Conservation (phyloP, 1,140 invertebrate genomes). For the Drosophila trapezifrons region DNA sequence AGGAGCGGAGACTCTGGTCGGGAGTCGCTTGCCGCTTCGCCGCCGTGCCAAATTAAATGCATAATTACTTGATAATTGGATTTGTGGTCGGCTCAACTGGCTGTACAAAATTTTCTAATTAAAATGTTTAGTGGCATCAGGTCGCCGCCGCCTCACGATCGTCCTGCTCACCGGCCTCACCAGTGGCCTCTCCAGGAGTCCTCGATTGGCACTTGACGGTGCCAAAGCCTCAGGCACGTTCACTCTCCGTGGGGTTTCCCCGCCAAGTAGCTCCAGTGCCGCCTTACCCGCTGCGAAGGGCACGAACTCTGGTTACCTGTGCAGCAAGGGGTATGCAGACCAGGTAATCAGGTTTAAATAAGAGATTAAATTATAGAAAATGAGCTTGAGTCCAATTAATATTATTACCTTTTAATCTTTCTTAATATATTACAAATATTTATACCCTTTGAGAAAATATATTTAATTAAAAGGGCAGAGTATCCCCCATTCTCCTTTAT, state of each 20-base stretch:
- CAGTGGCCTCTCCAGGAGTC: slow-evolving; percentile 23
- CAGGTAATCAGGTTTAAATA: not conserved
- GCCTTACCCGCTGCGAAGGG: slow-evolving; percentile 26
- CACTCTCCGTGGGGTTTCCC: slow-evolving; percentile 41
- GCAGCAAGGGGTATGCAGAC: not conserved
- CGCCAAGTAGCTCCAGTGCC: slow-evolving; percentile 40
- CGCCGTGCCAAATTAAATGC: slow-evolving; percentile 74
- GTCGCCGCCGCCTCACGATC: slow-evolving; percentile 16
- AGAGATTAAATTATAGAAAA: not conserved
- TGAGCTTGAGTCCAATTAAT: not conserved
- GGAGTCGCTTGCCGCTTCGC: slow-evolving; percentile 26
- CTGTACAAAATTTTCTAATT: slow-evolving; percentile 76
- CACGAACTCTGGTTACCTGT: slow-evolving; percentile 21
- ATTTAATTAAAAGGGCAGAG: not conserved
- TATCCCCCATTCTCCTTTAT: not conserved
- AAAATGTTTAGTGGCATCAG: slow-evolving; percentile 74
- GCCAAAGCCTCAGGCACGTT: slow-evolving; percentile 57
- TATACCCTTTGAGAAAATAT: not conserved
- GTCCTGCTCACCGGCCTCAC: too few relatives aligned
- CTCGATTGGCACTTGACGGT: slow-evolving; percentile 58
- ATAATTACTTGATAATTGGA: slow-evolving; percentile 82
- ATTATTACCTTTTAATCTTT: too few relatives aligned
- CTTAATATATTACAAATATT: not conserved
- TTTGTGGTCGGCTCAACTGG: slow-evolving; percentile 77
- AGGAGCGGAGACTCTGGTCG: slow-evolving; percentile 41